Evolutionary conservation across 1,140 invertebrate genomes (phyloP), one percentile per base, ranked within the genome.

Genomic region (Ephestia elutella): DNA sequence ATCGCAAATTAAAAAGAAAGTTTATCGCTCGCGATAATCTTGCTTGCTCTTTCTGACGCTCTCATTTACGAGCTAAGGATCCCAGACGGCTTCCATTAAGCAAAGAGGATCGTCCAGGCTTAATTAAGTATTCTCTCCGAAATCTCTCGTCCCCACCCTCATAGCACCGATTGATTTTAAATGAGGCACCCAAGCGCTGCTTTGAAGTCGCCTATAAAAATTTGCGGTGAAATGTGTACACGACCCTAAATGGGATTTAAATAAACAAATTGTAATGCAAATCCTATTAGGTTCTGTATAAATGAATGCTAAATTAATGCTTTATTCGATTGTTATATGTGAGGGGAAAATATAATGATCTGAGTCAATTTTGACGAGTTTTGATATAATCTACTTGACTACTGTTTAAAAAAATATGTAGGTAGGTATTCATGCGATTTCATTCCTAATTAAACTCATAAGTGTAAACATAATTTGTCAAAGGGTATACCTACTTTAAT

Each of bases 111-210:
- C 71, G 63, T 63, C 66, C 70, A 64, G 68, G 74, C 80, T 87
- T 87, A 87, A 87, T 87, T 87, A 86, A 78, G 80, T 80, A 84
- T 86, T 87, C 82, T 70, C 81, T 86, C 66, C 71, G 70, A 84
- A 87, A 82, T 86, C 75, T 75, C 78, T 44, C 60, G 68, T 58
- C 67, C 71, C 72, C 60, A 75, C 73, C 73, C 72, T 69, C 63
- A 86, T 76, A 70, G 77, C 73, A 62, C 66, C 84, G 76, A 87
- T 87, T 86, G 82, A 85, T 86, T 87, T 81, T 86, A 80, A 87
- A 86, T 84, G 81, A 83, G 77, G 77, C 62, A 58, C 59, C 62
- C 57, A 82, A n/a, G 76, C 81, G 66, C 10, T 49, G 59, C 59
- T 67, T 71, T 70, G 56, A 75, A 74, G 58, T 75, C 65, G 66